Percentiles rank a stretch among this genome's conserved stretches.
Evolutionary conservation across 2,113 vertebrate genomes (phyloP).

Genomic region (Halcyon malimbica): DNA sequence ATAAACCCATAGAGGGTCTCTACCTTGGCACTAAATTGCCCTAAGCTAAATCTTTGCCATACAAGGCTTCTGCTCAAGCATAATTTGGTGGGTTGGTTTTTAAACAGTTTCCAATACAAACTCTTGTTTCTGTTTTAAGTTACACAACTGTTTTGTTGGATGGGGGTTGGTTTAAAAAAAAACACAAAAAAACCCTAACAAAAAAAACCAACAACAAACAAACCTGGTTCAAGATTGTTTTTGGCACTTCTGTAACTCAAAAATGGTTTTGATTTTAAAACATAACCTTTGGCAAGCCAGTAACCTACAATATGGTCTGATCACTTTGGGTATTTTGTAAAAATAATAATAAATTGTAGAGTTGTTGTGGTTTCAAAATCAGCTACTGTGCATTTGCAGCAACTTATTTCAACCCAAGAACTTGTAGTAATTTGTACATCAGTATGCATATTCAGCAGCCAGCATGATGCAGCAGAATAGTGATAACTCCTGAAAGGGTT

Average conservation of each 20-base stretch:
- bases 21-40: slow-evolving; percentile 61
- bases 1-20: slow-evolving; percentile 54
- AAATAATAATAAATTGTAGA: slow-evolving; percentile 75
- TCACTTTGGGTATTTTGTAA: slow-evolving; percentile 73
- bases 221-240: slow-evolving; percentile 58
- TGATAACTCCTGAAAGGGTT: background rate
- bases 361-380: slow-evolving; percentile 68
- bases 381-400: slow-evolving; percentile 63
- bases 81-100: slow-evolving; percentile 54
- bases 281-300: slow-evolving; percentile 58
- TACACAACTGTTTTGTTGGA: slow-evolving; percentile 46
- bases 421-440: background rate
- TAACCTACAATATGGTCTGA: slow-evolving; percentile 68
- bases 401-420: slow-evolving; percentile 64
- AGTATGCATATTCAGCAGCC: background rate
- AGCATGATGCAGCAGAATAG: background rate
- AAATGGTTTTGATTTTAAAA: slow-evolving; percentile 68
- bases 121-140: slow-evolving; percentile 60
- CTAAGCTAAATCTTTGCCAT: slow-evolving; percentile 25
- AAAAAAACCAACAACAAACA: background rate
- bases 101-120: slow-evolving; percentile 50
- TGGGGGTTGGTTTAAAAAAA: slow-evolving; percentile 47
- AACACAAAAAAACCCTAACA: background rate
- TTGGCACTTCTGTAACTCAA: slow-evolving; percentile 70
- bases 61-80: slow-evolving; percentile 34